Conservation (phyloP, 2,797 vertebrate genomes). For the Melanotaenia nigrans region DNA sequence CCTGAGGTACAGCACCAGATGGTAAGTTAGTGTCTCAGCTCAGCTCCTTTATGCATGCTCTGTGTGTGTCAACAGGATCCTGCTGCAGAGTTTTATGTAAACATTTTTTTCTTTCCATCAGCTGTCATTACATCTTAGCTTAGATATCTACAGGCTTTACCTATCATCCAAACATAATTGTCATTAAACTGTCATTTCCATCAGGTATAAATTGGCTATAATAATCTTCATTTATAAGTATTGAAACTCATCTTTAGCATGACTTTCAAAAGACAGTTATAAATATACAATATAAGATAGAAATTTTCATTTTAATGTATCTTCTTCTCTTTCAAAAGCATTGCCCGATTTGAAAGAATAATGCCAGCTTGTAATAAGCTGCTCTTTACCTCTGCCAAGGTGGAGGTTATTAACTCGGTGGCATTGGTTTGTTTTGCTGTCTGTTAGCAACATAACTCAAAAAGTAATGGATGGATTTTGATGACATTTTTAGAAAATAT, state of each 20-base stretch:
- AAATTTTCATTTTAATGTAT: too few species aligned
- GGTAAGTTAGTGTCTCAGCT: slow-evolving; percentile 73
- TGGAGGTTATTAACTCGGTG: too few species aligned
- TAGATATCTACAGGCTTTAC: not conserved
- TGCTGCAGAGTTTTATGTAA: slow-evolving; percentile 5
- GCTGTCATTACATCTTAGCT: not conserved
- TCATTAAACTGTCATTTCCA: not conserved
- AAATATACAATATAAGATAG: too few species aligned
- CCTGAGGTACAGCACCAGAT: slow-evolving; percentile 68
- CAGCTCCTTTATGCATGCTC: slow-evolving; percentile 35
- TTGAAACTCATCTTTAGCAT: not conserved
- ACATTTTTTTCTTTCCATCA: not conserved
- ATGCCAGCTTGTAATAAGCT: too few species aligned
- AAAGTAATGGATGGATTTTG: too few species aligned
- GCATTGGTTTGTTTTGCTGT: too few species aligned
- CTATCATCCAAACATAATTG: not conserved
- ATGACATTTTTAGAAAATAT: too few species aligned
- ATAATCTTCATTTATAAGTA: not conserved
- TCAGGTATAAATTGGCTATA: not conserved
- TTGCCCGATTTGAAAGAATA: too few species aligned
- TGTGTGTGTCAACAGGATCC: slow-evolving; percentile 5
- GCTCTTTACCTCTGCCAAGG: too few species aligned
- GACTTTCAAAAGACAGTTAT: not conserved
- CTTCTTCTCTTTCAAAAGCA: too few species aligned
- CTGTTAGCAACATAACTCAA: too few species aligned